Conservation (phyloP, 2,888 invertebrate genomes). For the Cheiracanthium punctorium region DNA sequence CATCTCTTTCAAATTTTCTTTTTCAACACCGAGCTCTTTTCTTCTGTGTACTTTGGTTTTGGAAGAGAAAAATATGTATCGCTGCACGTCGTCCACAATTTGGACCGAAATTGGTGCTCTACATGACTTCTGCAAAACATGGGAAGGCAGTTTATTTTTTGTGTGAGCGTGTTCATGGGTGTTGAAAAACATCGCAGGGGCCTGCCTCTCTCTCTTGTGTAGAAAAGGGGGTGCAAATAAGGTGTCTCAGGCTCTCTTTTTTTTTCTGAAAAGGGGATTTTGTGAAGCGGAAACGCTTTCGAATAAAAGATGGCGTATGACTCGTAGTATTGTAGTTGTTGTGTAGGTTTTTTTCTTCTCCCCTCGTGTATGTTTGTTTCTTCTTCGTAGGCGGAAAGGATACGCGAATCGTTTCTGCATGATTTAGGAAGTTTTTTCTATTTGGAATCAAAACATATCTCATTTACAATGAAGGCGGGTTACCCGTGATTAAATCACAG, state of each 20-base stretch:
- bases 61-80: not conserved
- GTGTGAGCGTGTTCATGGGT: not conserved
- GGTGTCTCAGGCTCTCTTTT: not conserved
- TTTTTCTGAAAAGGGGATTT: not conserved
- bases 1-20: not conserved
- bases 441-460: too few species aligned
- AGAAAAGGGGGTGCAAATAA: not conserved
- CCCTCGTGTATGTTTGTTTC: not conserved
- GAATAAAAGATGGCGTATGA: not conserved
- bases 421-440: not conserved
- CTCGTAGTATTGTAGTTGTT: not conserved
- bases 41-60: not conserved
- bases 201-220: too few species aligned
- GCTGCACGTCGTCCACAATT: conserved; percentile 30
- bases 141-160: conserved; percentile 14
- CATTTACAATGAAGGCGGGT: too few species aligned
- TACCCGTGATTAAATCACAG: too few species aligned
- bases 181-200: conserved; percentile 8
- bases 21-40: not conserved
- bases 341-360: not conserved
- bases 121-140: conserved; percentile 34
- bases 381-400: not conserved
- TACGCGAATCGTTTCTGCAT: not conserved
- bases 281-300: not conserved
- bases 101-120: conserved; percentile 59